These are phyloP conservation scores for Astatotilapia flaviijosephi DNA, from an alignment of 2,113 vertebrate genomes.

Conservation along the genomic window DNA sequence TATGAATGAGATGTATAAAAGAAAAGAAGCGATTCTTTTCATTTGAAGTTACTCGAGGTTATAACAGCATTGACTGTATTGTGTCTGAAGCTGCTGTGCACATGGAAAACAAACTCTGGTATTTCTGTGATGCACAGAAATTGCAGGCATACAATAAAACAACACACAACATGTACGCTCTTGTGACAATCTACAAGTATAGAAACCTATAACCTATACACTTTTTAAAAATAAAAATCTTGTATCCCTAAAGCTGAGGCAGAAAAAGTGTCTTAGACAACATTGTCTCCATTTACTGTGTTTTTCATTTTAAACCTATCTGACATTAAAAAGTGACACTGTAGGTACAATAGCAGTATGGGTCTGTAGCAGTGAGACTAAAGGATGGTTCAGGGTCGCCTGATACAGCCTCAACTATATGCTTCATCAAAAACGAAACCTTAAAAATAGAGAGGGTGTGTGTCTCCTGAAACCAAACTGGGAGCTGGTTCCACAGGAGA, in stretches of 20 bases:
- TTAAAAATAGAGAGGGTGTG: background rate
- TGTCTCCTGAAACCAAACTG: background rate
- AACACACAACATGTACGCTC: rapidly evolving
- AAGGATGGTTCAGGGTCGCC: background rate
- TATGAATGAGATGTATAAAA: background rate
- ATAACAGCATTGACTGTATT: background rate
- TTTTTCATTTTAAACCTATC: background rate
- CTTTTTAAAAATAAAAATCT: background rate
- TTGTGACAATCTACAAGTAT: background rate
- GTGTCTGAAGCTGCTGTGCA: background rate
- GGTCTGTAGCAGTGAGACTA: background rate
- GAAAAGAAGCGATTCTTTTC: background rate
- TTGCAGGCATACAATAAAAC: background rate
- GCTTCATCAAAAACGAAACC: rapidly evolving
- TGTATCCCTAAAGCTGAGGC: background rate
- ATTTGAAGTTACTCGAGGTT: background rate
- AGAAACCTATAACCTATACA: rapidly evolving
- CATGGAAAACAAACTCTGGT: background rate
- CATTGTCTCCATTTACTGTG: background rate
- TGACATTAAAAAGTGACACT: background rate
- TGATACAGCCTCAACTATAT: background rate
- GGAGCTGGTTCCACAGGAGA: background rate
- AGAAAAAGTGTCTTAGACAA: background rate
- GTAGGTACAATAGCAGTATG: background rate
- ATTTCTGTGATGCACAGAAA: background rate